Evolutionary conservation across 2,113 vertebrate genomes (phyloP).

Genomic region (Narcine bancroftii): DNA sequence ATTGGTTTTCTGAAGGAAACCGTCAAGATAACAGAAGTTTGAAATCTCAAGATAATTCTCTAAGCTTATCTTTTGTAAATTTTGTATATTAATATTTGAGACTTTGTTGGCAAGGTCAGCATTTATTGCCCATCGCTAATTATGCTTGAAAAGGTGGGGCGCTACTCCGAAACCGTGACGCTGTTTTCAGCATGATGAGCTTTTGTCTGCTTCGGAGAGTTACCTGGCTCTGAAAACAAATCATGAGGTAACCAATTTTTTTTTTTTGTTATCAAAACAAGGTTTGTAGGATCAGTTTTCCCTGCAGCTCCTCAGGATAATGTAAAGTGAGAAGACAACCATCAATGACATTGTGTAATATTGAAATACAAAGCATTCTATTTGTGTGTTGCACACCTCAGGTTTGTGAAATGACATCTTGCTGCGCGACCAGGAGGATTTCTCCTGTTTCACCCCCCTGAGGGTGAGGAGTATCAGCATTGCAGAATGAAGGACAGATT

Average conservation of each 20-base stretch:
- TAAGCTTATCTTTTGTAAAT: background rate
- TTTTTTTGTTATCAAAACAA: background rate
- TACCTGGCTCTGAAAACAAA: background rate
- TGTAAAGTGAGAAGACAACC: background rate
- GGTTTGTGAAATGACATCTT: slow-evolving; percentile 8
- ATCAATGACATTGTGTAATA: background rate
- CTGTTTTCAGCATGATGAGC: background rate
- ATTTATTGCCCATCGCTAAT: too few species aligned
- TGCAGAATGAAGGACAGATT: background rate
- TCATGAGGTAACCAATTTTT: background rate
- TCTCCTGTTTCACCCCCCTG: background rate
- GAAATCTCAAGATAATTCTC: background rate
- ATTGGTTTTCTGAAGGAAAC: background rate
- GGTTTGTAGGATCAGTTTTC: background rate
- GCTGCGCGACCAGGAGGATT: background rate
- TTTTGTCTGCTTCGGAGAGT: background rate
- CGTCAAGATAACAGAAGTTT: background rate
- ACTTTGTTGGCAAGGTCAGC: too few species aligned
- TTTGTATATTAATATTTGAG: too few species aligned
- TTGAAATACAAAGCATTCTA: background rate
- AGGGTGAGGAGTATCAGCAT: background rate
- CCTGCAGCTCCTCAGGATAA: background rate
- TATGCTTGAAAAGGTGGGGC: too few species aligned
- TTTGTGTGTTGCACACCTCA: background rate
- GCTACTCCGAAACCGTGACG: too few species aligned